Evolutionary conservation across 1,140 invertebrate species (phyloP), one percentile per base, ranked within the genome.

Genomic region (Penaeus chinensis): DNA sequence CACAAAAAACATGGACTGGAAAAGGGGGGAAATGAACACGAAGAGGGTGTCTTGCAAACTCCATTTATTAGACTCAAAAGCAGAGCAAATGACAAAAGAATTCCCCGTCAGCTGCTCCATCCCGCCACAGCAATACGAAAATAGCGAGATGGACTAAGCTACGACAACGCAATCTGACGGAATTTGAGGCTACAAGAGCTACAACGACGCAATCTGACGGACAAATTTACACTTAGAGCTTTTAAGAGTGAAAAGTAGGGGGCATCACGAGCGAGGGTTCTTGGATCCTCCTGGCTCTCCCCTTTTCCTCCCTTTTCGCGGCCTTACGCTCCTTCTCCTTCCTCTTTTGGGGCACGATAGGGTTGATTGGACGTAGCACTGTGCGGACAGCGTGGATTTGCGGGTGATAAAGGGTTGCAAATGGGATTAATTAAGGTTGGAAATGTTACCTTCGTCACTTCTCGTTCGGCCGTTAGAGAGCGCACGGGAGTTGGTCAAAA

Each of bases 181-280:
- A 18, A 66, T 54, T 54, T 54, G 54, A 16, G 54, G 54, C 54
- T 54, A 54, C 54, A 2, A 54, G 54, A 54, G 54, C 74, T 66
- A 88, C 87, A 84, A 80, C 87, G 47, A 88, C 87, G 87, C 87
- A 84, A 80, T 84, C 87, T 88, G 87, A 88, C 87, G 87, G 87
- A 84, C 87, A 71, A 66, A 88, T 37, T 80, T 22, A 69, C 61
- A 88, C 60, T 84, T 84, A 88, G 42, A 88, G 87, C 87, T 88
- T 88, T 88, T 74, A 62, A 16, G 63, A 84, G 66, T 69, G 82
- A 74, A 81, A 88, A 79, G 87, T 88, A 88, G 87, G 87, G 87
- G 87, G 87, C 87, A 88, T 88, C 65, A 84, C 87, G 22, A 76
- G 82, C 87, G 87, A 54, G 32, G 76, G 54, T 63, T n/a, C 1